Conservation (phyloP, 2,113 vertebrate genomes). For the Pterophyllum scalare region DNA sequence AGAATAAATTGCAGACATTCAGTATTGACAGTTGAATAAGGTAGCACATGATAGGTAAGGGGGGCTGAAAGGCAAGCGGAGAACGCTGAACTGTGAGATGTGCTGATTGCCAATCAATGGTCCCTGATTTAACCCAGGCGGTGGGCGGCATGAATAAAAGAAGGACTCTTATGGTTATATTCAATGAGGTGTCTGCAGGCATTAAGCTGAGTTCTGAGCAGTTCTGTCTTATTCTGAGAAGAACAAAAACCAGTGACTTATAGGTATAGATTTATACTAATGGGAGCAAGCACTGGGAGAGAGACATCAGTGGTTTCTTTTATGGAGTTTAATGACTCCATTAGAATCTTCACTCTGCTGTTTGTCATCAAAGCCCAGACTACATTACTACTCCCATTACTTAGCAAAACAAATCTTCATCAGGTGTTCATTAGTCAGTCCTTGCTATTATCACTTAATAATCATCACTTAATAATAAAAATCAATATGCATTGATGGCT, state of each 20-base stretch:
- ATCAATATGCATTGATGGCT: neutral
- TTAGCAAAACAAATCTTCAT: slow-evolving; percentile 29
- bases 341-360: slow-evolving; percentile 48
- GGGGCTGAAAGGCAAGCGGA: slow-evolving; percentile 60
- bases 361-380: slow-evolving; percentile 50
- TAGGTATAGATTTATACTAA: slow-evolving; percentile 61
- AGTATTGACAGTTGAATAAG: slow-evolving; percentile 48
- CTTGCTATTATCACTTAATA: slow-evolving; percentile 10
- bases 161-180: slow-evolving; percentile 42
- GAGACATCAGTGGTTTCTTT: slow-evolving; percentile 52
- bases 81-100: slow-evolving; percentile 57
- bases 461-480: slow-evolving; percentile 8
- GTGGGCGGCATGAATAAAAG: slow-evolving; percentile 66
- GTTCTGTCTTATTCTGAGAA: slow-evolving; percentile 20
- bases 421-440: slow-evolving; percentile 5
- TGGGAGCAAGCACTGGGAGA: slow-evolving; percentile 49
- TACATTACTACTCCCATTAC: slow-evolving; percentile 35
- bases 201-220: slow-evolving; percentile 24
- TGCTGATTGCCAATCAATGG: slow-evolving; percentile 76
- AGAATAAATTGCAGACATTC: slow-evolving; percentile 2
- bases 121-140: slow-evolving; percentile 62
- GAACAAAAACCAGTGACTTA: slow-evolving; percentile 56
- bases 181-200: slow-evolving; percentile 43
- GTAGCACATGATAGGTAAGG: slow-evolving; percentile 31
- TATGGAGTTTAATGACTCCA: slow-evolving; percentile 69